These are phyloP conservation scores for Tylochromis polylepis DNA, from an alignment of 2,113 vertebrate species.

Conservation along the genomic window DNA sequence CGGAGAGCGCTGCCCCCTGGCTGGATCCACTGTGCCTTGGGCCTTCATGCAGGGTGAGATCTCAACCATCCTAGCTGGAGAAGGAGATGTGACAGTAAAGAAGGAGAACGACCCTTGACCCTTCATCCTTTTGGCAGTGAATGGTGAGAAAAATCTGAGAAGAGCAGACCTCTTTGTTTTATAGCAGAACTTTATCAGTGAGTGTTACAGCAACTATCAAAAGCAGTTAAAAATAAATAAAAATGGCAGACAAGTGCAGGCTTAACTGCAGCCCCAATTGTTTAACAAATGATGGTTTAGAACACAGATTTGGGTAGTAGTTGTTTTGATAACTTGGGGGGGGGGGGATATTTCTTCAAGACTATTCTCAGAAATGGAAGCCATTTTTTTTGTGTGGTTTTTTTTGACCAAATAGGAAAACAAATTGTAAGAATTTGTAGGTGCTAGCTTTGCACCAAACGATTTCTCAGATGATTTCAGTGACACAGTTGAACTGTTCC, in stretches of 20 bases:
- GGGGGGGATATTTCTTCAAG: background rate
- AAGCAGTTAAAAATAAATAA: background rate
- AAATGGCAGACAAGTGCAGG: background rate
- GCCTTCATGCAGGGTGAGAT: constrained; percentile 93
- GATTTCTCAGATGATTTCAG: background rate
- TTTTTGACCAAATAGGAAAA: background rate
- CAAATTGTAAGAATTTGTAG: background rate
- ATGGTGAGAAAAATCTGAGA: constrained; percentile 12
- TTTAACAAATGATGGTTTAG: background rate
- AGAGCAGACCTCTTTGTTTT: background rate
- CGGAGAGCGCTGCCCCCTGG: constrained; percentile 84
- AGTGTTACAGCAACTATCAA: background rate
- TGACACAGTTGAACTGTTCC: background rate
- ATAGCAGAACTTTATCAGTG: background rate
- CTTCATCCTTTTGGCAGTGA: constrained; percentile 30
- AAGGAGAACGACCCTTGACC: constrained; percentile 78
- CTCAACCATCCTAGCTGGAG: constrained; percentile 84
- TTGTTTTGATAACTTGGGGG: too few species aligned
- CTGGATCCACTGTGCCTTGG: constrained; percentile 86
- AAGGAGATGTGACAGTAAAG: constrained; percentile 83
- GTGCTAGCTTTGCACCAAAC: background rate
- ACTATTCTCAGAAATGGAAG: background rate
- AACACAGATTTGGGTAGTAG: background rate
- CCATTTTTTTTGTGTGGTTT: background rate
- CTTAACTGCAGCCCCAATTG: background rate